phyloP scores from a whole-genome alignment of 2,113 vertebrate species.

The Burhinus bistriatus region DNA sequence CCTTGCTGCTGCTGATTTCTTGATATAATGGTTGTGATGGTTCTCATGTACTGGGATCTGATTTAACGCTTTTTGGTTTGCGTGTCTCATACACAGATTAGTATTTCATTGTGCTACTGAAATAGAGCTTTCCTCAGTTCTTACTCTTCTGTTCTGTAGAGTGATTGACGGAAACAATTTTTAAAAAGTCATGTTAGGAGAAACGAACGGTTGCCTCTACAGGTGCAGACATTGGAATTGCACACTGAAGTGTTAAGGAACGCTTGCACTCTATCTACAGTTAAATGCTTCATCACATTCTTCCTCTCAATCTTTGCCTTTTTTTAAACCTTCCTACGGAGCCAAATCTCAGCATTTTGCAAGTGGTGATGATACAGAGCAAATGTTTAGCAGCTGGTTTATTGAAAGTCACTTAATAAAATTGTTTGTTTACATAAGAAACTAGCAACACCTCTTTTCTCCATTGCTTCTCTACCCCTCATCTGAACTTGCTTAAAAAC shows the following conservation, averaged over 20 bases:
- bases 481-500: slow-evolving; percentile 49
- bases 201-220: neutral
- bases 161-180: neutral
- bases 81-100: neutral
- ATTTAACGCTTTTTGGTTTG: neutral
- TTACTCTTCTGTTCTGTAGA: neutral
- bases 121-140: neutral
- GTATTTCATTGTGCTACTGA: neutral
- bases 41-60: neutral
- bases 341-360: neutral
- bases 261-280: accelerated
- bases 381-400: slow-evolving; percentile 58
- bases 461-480: neutral
- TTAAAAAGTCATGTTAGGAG: neutral
- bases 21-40: neutral
- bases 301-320: neutral
- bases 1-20: neutral
- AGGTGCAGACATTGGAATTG: neutral
- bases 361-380: slow-evolving; percentile 43
- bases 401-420: slow-evolving; percentile 45
- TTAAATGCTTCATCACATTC: neutral
- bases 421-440: slow-evolving; percentile 56
- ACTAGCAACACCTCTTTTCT: neutral
- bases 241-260: neutral
- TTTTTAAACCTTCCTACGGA: neutral